Evolutionary conservation across 1,140 invertebrate species (phyloP).

Genomic region (Tachypleus tridentatus): DNA sequence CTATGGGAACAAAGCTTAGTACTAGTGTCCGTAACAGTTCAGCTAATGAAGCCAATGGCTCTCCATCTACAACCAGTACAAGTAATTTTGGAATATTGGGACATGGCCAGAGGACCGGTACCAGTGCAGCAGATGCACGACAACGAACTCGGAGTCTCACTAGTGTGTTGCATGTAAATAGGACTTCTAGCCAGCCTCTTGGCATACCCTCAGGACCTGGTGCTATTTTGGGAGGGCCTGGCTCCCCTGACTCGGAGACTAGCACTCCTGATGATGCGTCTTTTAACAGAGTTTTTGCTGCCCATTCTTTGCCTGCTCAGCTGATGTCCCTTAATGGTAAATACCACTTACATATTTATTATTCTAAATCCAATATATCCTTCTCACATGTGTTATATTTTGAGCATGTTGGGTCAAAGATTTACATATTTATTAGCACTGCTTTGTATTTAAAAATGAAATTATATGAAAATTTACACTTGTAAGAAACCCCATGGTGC

Average conservation of each 20-base stretch:
- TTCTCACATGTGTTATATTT: no score
- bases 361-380: no score
- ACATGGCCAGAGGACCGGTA: constrained; percentile 6
- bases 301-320: constrained; percentile 75
- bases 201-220: constrained; percentile 34
- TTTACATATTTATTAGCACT: no score
- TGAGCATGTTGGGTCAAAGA: no score
- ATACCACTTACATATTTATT: constrained; percentile 27
- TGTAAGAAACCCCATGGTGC: no score
- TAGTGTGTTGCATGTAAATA: constrained; percentile 53
- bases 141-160: constrained; percentile 67
- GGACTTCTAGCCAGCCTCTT: constrained; percentile 44
- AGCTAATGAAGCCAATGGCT: constrained; percentile 10
- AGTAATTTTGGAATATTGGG: constrained; percentile 6
- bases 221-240: constrained; percentile 39
- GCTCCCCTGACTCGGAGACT: constrained; percentile 47
- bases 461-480: no score
- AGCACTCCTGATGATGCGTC: constrained; percentile 42
- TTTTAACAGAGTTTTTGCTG: constrained; percentile 64
- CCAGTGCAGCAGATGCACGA: constrained; percentile 45
- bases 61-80: constrained; percentile 11
- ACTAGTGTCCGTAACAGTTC: constrained; percentile 15
- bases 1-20: constrained; percentile 22
- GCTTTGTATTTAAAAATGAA: no score
- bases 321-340: constrained; percentile 82